Conservation (phyloP, 2,797 vertebrate genomes). For the Artibeus lituratus region DNA sequence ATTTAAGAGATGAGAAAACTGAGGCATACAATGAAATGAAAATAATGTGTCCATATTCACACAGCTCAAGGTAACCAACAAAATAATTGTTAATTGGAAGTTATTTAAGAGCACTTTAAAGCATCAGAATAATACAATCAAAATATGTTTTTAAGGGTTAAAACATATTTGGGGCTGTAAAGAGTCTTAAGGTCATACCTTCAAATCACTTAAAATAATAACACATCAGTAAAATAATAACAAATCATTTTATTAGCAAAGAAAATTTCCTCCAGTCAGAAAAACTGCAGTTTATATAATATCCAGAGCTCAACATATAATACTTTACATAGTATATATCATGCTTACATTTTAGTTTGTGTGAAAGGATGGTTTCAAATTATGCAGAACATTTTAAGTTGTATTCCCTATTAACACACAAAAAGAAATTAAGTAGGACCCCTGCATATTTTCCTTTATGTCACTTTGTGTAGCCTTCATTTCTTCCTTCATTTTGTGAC, state of each 20-base stretch:
- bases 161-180: not conserved
- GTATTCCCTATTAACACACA: constrained; percentile 7
- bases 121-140: not conserved
- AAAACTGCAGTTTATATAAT: not conserved
- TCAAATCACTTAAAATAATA: not conserved
- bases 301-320: not conserved
- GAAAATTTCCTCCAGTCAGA: not conserved
- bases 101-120: not conserved
- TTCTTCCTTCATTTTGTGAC: too few relatives aligned
- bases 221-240: not conserved
- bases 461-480: too few relatives aligned
- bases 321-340: not conserved
- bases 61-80: not conserved
- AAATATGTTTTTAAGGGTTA: not conserved
- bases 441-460: too few relatives aligned
- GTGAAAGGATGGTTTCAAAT: not conserved
- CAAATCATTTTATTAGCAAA: not conserved
- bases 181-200: not conserved
- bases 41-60: not conserved
- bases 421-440: not conserved
- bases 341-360: not conserved
- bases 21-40: not conserved
- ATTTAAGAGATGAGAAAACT: not conserved
- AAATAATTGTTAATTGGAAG: not conserved
- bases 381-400: not conserved